These are phyloP conservation scores for Noctilio leporinus DNA, from an alignment of 2,113 vertebrate species.

Conservation along the genomic window DNA sequence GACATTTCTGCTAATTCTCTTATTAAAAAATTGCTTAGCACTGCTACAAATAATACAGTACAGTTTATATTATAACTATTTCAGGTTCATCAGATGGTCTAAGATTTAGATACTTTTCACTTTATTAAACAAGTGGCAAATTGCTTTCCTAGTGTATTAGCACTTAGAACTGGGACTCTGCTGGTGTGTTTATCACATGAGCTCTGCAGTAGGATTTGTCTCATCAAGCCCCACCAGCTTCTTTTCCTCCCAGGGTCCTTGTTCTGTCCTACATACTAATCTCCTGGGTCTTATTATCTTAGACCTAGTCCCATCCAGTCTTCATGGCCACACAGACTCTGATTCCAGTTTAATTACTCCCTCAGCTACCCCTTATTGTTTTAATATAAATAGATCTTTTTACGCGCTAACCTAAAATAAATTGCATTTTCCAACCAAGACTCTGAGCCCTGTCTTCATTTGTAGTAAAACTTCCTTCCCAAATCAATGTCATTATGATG, in stretches of 20 bases:
- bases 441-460: neutral
- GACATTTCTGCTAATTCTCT: neutral
- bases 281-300: neutral
- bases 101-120: neutral
- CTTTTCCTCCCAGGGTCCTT: neutral
- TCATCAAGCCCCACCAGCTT: neutral
- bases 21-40: neutral
- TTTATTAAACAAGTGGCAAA: neutral
- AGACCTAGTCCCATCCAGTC: neutral
- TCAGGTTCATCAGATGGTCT: neutral
- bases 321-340: neutral
- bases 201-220: neutral
- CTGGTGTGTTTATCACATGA: neutral
- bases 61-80: neutral
- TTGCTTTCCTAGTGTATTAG: neutral
- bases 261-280: fast-evolving
- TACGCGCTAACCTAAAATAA: neutral
- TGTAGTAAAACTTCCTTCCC: neutral
- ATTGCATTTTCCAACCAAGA: neutral
- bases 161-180: neutral
- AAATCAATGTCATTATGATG: neutral
- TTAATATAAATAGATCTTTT: neutral
- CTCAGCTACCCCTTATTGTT: neutral
- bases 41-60: too few relatives aligned
- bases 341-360: neutral